phyloP scores from a whole-genome alignment of 2,113 vertebrate genomes.

The Tragelaphus strepsiceros region DNA sequence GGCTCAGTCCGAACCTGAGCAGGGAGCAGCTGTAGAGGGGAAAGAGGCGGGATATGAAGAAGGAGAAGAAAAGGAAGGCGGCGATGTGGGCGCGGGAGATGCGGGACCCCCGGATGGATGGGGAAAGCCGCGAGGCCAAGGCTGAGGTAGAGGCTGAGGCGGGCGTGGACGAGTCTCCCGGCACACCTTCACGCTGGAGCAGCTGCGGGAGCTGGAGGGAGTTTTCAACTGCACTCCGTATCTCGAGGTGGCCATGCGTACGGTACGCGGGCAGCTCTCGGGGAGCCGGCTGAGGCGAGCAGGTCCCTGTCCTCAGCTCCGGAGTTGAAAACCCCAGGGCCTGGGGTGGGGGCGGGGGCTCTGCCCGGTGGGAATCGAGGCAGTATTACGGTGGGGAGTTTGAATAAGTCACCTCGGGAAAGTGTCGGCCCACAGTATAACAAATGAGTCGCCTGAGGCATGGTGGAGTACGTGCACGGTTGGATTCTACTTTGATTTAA shows the following conservation, averaged over 20 bases:
- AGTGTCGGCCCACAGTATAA: neutral
- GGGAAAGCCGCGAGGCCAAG: rapidly evolving
- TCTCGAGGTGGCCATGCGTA: conserved; percentile 49
- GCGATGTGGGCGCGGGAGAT: rapidly evolving
- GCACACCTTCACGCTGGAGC: conserved; percentile 69
- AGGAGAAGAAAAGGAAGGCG: neutral
- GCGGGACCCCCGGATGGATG: rapidly evolving
- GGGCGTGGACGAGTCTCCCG: neutral
- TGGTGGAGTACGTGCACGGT: neutral
- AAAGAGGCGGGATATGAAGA: neutral
- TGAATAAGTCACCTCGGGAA: neutral
- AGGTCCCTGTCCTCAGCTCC: neutral
- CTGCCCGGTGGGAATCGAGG: neutral
- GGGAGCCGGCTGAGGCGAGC: neutral
- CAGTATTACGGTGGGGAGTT: neutral
- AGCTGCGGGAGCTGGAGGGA: conserved; percentile 78
- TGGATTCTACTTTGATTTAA: neutral
- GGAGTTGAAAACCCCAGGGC: too few species aligned
- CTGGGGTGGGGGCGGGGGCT: neutral
- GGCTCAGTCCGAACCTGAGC: neutral
- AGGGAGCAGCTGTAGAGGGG: neutral
- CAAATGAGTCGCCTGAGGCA: neutral
- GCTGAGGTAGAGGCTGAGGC: neutral
- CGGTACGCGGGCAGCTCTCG: conserved; percentile 52
- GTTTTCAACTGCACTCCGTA: conserved; percentile 75